Conservation (phyloP, 2,888 invertebrate genomes). For the Uropetala carovei region DNA sequence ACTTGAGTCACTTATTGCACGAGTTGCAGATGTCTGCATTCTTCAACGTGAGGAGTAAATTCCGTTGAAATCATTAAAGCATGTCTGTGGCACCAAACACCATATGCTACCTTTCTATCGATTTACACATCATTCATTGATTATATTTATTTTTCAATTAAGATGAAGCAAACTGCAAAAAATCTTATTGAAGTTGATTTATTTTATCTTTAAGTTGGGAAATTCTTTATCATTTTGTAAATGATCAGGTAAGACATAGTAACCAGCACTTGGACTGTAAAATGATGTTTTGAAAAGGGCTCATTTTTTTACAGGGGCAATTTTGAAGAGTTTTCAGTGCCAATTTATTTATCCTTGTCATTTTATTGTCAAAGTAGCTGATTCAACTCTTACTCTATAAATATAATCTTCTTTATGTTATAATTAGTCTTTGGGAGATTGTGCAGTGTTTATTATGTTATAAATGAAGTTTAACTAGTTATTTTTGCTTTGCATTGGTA, state of each 20-base stretch:
- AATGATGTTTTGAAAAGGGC: too few relatives aligned
- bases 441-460: too few relatives aligned
- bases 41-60: constrained; percentile 17
- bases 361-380: too few relatives aligned
- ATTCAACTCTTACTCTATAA: too few relatives aligned
- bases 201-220: background rate
- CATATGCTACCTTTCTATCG: constrained; percentile 4
- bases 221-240: background rate
- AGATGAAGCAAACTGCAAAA: background rate
- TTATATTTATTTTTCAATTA: constrained; percentile 5
- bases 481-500: constrained; percentile 1
- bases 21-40: constrained; percentile 56
- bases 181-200: background rate
- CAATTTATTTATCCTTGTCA: too few relatives aligned
- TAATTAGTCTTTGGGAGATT: too few relatives aligned
- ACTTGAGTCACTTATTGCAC: constrained; percentile 49
- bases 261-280: too few relatives aligned
- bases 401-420: too few relatives aligned
- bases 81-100: constrained; percentile 48
- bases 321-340: too few relatives aligned
- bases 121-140: constrained; percentile 23
- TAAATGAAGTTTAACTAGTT: too few relatives aligned
- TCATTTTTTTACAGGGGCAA: too few relatives aligned
- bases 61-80: constrained; percentile 25
- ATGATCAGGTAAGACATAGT: too few relatives aligned